Evolutionary conservation across 2,888 invertebrate species (phyloP).

Genomic region (Meteorus colon): DNA sequence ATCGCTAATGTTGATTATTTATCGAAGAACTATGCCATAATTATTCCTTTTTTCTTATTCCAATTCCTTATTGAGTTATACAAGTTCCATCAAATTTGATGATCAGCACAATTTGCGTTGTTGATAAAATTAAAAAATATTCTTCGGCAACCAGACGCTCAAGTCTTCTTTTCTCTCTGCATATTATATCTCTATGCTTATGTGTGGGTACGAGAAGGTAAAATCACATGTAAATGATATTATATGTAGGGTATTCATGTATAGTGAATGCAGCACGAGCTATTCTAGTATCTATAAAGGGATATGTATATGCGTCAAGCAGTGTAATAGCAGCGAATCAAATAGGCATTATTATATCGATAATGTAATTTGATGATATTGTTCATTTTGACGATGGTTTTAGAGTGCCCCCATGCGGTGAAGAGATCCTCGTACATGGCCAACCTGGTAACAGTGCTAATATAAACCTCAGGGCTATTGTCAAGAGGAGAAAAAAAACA

Average conservation of each 20-base stretch:
- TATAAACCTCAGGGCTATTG: constrained; percentile 56
- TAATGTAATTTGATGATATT: constrained; percentile 74
- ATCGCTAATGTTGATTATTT: neutral
- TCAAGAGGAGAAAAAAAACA: constrained; percentile 49
- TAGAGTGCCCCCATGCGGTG: constrained; percentile 26
- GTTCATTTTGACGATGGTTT: constrained; percentile 68
- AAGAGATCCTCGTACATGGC: constrained; percentile 16
- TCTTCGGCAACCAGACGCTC: neutral
- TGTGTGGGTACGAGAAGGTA: neutral
- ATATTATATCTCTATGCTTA: neutral
- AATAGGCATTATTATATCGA: constrained; percentile 70
- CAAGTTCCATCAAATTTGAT: constrained; percentile 19
- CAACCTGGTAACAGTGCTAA: constrained; percentile 37
- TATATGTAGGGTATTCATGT: constrained; percentile 29
- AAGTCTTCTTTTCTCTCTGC: neutral
- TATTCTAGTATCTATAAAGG: constrained; percentile 44
- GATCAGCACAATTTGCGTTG: constrained; percentile 13
- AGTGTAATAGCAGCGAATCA: constrained; percentile 62
- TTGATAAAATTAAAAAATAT: neutral
- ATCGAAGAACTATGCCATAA: neutral
- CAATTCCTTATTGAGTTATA: neutral
- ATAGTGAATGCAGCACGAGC: constrained; percentile 36
- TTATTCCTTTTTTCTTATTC: neutral
- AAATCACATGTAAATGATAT: constrained; percentile 38
- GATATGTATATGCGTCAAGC: neutral